phyloP scores from a whole-genome alignment of 2,888 invertebrate genomes.

The Andrena bicolor region DNA sequence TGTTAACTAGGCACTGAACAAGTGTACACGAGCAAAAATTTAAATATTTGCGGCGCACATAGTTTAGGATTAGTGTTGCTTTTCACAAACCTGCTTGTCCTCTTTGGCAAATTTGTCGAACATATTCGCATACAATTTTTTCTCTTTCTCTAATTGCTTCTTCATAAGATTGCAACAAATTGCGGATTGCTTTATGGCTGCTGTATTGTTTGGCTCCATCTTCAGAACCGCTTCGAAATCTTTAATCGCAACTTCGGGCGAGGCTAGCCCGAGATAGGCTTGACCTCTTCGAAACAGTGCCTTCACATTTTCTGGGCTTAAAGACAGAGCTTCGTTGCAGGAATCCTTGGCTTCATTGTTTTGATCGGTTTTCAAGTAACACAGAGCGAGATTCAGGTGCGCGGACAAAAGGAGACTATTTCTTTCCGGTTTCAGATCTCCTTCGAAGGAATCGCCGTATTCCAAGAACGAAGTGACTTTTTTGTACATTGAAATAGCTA shows the following conservation, averaged over 20 bases:
- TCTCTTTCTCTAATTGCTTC: slow-evolving; percentile 92
- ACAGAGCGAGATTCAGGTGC: slow-evolving; percentile 93
- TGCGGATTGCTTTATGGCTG: slow-evolving; percentile 92
- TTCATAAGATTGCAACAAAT: slow-evolving; percentile 91
- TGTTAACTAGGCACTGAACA: not conserved
- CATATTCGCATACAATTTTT: slow-evolving; percentile 96
- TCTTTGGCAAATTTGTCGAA: slow-evolving; percentile 96
- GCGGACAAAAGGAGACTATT: slow-evolving; percentile 89
- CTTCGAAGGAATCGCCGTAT: slow-evolving; percentile 56
- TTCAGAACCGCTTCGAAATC: slow-evolving; percentile 92
- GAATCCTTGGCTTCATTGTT: slow-evolving; percentile 90
- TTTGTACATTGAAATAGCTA: slow-evolving; percentile 95
- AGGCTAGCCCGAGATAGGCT: slow-evolving; percentile 91
- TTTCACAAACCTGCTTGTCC: slow-evolving; percentile 88
- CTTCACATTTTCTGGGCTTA: slow-evolving; percentile 93
- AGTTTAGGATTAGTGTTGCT: slow-evolving; percentile 40
- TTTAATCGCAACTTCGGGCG: slow-evolving; percentile 91
- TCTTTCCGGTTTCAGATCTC: slow-evolving; percentile 84
- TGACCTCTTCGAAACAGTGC: slow-evolving; percentile 95
- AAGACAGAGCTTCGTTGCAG: slow-evolving; percentile 91
- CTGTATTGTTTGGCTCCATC: slow-evolving; percentile 94
- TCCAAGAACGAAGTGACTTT: slow-evolving; percentile 90
- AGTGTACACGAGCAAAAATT: slow-evolving; percentile 14
- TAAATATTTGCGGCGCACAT: slow-evolving; percentile 20
- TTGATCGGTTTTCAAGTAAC: slow-evolving; percentile 91